Evolutionary conservation across 2,888 invertebrate species (phyloP), one percentile per base, ranked within the genome.

Genomic region (Nineta flava): DNA sequence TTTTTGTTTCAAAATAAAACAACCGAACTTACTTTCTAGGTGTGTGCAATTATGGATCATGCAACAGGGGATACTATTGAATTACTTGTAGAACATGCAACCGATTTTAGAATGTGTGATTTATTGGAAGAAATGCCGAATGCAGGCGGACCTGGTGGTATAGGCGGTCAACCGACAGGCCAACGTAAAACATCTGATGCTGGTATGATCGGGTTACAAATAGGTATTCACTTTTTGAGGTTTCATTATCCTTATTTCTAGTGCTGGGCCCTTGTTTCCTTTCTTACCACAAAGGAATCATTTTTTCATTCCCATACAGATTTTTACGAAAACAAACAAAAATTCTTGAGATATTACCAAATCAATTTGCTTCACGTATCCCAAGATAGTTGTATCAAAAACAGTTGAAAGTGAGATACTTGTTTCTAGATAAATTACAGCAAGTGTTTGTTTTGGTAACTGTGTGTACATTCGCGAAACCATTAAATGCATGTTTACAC

Each of bases 1-100:
- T 34, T 34, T 9, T 34, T 34, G n/a, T n/a, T 32, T 32, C 32
- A 32, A 35, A 5, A 35, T 35, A 35, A 35, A 10, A n/a, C 3
- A 35, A 35, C 6, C 44, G 6, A n/a, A 17, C 19, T 40, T n/a
- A 17, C 16, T 47, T 19, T 15, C 17, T 21, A 48, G 48, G 90
- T 93, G 38, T 84, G 87, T 62, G 81, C 86, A 51, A 87, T 93
- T 57, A 82, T 93, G 75, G 91, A 91, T 65, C 79, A 84, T 51
- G 38, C 49, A 13, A 49, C 49, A 16, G 49, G 87, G 2, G 92
- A 93, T 65, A 76, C 80, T 53, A 87, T 88, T 2, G 93, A 94
- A 60, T 69, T 94, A 52, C 71, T 90, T 46, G 86, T 93, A 49
- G 90, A 91, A 63, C 86, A 87, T 60, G 82, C 82, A 56, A 75